phyloP scores from a whole-genome alignment of 2,113 vertebrate species.

The Thinocorus orbignyianus region DNA sequence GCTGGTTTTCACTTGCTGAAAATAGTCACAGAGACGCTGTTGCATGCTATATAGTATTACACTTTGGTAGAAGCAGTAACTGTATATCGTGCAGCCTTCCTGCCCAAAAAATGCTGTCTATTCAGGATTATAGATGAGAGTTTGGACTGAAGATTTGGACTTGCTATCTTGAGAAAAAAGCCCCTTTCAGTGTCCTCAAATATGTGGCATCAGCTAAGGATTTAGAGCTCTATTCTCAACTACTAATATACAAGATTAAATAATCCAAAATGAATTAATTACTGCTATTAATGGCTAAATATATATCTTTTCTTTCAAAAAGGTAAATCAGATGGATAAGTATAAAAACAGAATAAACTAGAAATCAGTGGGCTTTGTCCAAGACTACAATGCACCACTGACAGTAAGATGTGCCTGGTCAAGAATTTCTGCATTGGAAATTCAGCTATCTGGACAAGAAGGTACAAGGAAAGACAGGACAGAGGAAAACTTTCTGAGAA shows the following conservation, averaged over 20 bases:
- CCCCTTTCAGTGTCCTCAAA: not conserved
- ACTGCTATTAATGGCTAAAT: not conserved
- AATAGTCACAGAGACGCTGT: not conserved
- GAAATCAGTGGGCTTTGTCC: not conserved
- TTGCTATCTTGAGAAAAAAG: not conserved
- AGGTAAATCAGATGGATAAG: not conserved
- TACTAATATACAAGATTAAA: not conserved
- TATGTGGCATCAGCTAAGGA: not conserved
- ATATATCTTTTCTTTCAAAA: not conserved
- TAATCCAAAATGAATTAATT: not conserved
- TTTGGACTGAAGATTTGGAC: not conserved
- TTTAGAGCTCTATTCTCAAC: not conserved
- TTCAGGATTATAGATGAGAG: not conserved
- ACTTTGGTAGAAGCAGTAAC: not conserved
- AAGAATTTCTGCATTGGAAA: not conserved
- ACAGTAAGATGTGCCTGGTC: not conserved
- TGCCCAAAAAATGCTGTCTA: not conserved
- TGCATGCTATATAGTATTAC: not conserved
- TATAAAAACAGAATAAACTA: not conserved
- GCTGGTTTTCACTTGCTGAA: not conserved
- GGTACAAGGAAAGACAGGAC: not conserved
- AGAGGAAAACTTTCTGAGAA: not conserved
- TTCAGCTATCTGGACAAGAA: not conserved
- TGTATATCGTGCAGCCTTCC: not conserved
- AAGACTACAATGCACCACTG: not conserved